phyloP scores from a whole-genome alignment of 2,888 invertebrate species.

The Julus scandinavius region DNA sequence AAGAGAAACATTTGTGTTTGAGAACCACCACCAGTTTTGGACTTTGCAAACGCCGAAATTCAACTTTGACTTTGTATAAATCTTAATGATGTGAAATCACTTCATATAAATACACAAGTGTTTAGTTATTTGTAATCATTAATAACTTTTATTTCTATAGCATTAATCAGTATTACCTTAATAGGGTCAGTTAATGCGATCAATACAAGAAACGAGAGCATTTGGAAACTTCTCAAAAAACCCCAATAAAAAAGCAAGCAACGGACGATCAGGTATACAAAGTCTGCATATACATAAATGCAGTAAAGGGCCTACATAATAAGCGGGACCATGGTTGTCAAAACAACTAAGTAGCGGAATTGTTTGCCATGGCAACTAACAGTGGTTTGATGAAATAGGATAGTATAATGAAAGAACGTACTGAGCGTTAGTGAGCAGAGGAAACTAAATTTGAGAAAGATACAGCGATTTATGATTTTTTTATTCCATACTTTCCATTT shows the following conservation, averaged over 20 bases:
- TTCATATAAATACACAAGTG: too few species aligned
- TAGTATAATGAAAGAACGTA: neutral
- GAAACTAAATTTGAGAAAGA: neutral
- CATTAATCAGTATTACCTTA: neutral
- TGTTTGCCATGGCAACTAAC: conserved; percentile 12
- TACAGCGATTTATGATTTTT: neutral
- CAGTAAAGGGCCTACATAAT: too few species aligned
- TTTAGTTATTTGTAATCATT: too few species aligned
- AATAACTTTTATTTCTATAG: too few species aligned
- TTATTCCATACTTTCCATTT: neutral
- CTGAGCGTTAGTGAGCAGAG: neutral
- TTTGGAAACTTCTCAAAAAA: neutral
- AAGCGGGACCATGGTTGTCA: conserved; percentile 17
- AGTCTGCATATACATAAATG: too few species aligned
- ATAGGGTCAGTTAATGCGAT: neutral
- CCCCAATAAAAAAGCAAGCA: too few species aligned
- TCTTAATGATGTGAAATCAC: too few species aligned
- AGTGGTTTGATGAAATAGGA: neutral
- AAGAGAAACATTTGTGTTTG: too few species aligned
- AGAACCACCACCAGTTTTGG: too few species aligned
- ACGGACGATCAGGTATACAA: too few species aligned
- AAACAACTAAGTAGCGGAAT: neutral
- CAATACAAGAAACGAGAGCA: neutral
- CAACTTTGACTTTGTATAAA: too few species aligned
- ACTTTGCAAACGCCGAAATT: too few species aligned